These are phyloP conservation scores for Apamea epomidion DNA, from an alignment of 2,888 invertebrate genomes.

Conservation along the genomic window DNA sequence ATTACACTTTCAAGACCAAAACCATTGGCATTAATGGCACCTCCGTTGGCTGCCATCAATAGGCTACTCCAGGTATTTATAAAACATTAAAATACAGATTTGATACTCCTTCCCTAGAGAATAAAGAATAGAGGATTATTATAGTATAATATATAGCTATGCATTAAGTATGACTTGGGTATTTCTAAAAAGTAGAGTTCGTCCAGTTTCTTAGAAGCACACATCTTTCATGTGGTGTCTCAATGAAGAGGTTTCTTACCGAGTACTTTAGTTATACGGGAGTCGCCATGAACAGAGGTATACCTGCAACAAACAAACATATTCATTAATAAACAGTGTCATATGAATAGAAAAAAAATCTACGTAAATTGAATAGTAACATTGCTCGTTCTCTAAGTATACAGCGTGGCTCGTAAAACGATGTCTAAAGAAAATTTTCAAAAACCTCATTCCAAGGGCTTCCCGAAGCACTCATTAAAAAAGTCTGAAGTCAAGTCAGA, in stretches of 20 bases:
- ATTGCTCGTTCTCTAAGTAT: background rate
- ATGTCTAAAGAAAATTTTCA: background rate
- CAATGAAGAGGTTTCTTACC: constrained; percentile 18
- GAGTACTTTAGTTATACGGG: background rate
- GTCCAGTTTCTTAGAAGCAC: too few species aligned
- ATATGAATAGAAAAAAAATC: background rate
- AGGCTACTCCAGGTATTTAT: background rate
- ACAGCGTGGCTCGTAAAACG: background rate
- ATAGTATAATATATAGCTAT: too few species aligned
- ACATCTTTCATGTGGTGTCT: too few species aligned
- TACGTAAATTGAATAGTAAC: background rate
- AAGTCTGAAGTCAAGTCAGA: background rate
- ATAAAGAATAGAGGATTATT: background rate
- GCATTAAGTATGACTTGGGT: background rate
- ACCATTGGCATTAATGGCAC: background rate
- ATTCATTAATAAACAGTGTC: background rate
- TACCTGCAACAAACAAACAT: constrained; percentile 38
- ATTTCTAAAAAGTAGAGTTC: background rate
- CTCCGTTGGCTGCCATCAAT: background rate
- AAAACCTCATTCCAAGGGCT: background rate
- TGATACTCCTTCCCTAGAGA: background rate
- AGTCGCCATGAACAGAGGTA: background rate
- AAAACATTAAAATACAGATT: background rate
- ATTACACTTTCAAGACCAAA: background rate
- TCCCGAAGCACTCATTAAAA: background rate